Conservation (phyloP, 2,888 invertebrate species). For the Theodoxus fluviatilis region DNA sequence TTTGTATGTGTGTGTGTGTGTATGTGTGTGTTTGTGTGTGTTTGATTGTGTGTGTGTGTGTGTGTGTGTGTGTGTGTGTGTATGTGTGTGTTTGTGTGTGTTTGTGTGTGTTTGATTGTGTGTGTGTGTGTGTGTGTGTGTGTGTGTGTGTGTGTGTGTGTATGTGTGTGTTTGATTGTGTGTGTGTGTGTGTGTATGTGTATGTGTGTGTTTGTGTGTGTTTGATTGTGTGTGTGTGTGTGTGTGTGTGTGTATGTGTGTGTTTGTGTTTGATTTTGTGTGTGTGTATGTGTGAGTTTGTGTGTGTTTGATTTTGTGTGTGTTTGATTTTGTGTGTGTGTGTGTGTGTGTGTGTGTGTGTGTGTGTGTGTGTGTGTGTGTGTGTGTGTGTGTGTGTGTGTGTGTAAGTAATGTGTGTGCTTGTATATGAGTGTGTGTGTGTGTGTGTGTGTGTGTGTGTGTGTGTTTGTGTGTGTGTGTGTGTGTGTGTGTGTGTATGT, state of each 20-base stretch:
- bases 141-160: background rate
- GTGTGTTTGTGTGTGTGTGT: background rate
- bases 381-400: background rate
- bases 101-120: slow-evolving; percentile 2
- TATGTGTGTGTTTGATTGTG: background rate
- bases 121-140: too few relatives aligned
- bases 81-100: background rate
- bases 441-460: background rate
- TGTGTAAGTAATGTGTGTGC: too few relatives aligned
- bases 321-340: background rate
- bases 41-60: background rate
- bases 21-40: background rate
- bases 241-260: too few relatives aligned
- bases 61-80: background rate
- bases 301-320: background rate
- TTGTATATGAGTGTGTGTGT: background rate
- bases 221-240: background rate
- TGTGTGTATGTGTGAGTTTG: background rate
- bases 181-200: background rate
- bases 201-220: background rate
- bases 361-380: background rate
- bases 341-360: slow-evolving; percentile 43
- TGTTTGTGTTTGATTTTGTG: background rate
- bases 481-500: background rate
- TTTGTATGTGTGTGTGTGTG: background rate